phyloP scores from a whole-genome alignment of 2,797 vertebrate species.

The Meda fulgida region DNA sequence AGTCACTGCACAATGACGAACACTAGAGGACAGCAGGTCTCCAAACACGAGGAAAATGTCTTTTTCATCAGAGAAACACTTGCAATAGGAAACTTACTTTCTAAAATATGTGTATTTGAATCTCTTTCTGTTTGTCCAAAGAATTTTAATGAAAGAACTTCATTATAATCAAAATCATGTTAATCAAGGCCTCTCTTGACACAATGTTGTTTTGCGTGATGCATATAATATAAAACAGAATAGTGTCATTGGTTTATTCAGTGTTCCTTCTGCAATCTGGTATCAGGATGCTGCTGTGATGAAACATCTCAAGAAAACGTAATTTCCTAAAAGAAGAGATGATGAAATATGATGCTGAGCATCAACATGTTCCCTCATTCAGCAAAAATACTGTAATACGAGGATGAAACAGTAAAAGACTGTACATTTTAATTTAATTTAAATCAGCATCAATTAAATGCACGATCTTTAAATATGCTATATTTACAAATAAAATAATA shows the following conservation, averaged over 20 bases:
- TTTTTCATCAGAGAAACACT: background rate
- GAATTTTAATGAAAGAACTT: background rate
- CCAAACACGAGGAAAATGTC: accelerated
- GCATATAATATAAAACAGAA: background rate
- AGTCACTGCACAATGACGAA: background rate
- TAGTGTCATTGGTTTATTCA: background rate
- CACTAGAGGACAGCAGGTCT: slow-evolving; percentile 24
- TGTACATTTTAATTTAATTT: no score
- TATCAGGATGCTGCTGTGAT: background rate
- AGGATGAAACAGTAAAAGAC: no score
- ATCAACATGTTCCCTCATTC: background rate
- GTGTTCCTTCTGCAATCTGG: background rate
- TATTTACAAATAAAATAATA: background rate
- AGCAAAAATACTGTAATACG: background rate
- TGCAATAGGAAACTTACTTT: no score
- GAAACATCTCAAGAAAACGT: background rate
- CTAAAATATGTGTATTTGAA: background rate
- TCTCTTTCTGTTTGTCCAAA: background rate
- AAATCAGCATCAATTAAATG: background rate
- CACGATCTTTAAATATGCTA: no score
- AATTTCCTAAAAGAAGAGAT: background rate
- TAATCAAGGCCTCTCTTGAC: no score
- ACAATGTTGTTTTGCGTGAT: background rate
- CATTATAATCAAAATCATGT: no score
- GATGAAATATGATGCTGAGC: background rate